These are phyloP conservation scores for Pardosa pseudoannulata DNA, from an alignment of 2,888 invertebrate species.

Conservation along the genomic window DNA sequence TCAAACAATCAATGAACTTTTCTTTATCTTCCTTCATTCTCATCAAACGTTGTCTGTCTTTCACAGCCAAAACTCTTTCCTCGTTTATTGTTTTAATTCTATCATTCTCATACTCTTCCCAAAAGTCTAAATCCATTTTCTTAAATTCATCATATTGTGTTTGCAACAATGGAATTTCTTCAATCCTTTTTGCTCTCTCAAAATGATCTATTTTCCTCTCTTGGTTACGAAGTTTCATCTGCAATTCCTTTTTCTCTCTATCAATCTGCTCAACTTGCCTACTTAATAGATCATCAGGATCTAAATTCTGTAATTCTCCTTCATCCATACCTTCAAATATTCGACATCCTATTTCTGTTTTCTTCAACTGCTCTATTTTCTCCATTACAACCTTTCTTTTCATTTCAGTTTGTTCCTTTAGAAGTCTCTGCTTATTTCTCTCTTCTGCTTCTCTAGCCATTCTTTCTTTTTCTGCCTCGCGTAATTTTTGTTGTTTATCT, in stretches of 20 bases:
- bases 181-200: conserved; percentile 95
- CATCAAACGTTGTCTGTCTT: conserved; percentile 86
- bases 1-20: conserved; percentile 85
- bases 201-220: conserved; percentile 98
- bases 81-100: conserved; percentile 87
- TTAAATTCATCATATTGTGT: conserved; percentile 86
- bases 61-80: conserved; percentile 87
- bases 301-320: conserved; percentile 92
- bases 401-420: conserved; percentile 92
- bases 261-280: conserved; percentile 81
- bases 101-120: conserved; percentile 94
- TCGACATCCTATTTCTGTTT: conserved; percentile 93
- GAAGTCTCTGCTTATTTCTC: conserved; percentile 89
- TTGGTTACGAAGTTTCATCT: conserved; percentile 93
- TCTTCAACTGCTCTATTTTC: conserved; percentile 93
- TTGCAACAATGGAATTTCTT: conserved; percentile 94
- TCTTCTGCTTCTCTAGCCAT: conserved; percentile 92
- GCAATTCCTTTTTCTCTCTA: conserved; percentile 92
- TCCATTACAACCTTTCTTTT: conserved; percentile 88
- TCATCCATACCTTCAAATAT: conserved; percentile 91
- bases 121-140: conserved; percentile 88
- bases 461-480: conserved; percentile 90
- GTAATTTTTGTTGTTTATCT: conserved; percentile 82
- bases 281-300: conserved; percentile 95
- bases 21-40: conserved; percentile 90